phyloP scores from a whole-genome alignment of 1,140 invertebrate species.

The Camponotus floridanus region DNA sequence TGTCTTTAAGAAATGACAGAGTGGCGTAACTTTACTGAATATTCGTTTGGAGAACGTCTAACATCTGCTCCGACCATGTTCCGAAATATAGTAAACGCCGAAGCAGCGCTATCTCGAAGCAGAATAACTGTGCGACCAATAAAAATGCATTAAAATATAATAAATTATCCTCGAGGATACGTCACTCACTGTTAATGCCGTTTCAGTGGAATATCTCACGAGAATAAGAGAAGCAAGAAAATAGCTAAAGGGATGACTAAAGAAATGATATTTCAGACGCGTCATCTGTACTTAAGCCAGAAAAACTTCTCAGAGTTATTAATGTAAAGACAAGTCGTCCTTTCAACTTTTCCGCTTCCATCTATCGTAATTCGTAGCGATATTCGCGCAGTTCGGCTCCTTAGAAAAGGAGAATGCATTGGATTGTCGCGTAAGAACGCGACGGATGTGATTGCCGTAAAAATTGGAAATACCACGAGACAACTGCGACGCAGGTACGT shows the following conservation, averaged over 20 bases:
- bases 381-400: not conserved
- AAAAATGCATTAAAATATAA: slow-evolving; percentile 41
- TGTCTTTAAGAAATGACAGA: slow-evolving; percentile 46
- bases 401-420: not conserved
- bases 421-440: not conserved
- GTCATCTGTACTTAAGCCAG: not conserved
- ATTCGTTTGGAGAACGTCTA: slow-evolving; percentile 59
- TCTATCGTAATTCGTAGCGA: not conserved
- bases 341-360: not conserved
- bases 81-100: slow-evolving; percentile 47
- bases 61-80: slow-evolving; percentile 34
- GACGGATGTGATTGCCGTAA: slow-evolving; percentile 54
- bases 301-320: not conserved
- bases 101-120: slow-evolving; percentile 2
- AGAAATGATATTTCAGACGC: slow-evolving; percentile 19
- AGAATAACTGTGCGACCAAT: slow-evolving; percentile 24
- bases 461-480: slow-evolving; percentile 70
- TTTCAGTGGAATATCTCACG: slow-evolving; percentile 19
- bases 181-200: slow-evolving; percentile 5
- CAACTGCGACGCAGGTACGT: slow-evolving; percentile 43
- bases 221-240: not conserved
- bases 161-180: not conserved
- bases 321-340: not conserved
- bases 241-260: not conserved
- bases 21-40: slow-evolving; percentile 55